A percentile compares a stretch with the other conserved stretches of the same genome.
Conservation (phyloP, 1,140 invertebrate species). For the Drosophila kepulauana region DNA sequence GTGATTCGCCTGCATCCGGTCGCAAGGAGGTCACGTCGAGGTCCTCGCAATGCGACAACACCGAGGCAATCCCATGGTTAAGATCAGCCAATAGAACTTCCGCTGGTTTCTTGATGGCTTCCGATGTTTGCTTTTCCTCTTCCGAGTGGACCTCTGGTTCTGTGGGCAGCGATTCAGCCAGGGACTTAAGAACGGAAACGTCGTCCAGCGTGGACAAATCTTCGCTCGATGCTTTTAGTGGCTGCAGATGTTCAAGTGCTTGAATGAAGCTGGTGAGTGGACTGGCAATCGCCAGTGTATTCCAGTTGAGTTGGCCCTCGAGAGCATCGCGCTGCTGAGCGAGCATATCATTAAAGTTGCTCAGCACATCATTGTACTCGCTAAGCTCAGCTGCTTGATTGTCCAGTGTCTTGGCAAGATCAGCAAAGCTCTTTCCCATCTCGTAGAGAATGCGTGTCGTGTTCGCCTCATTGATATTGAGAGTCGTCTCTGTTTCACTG, state of each 20-base stretch:
- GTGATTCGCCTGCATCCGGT: conserved; percentile 61
- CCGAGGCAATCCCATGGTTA: conserved; percentile 69
- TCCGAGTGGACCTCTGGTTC: conserved; percentile 38
- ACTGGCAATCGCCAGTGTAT: conserved; percentile 43
- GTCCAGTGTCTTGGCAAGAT: conserved; percentile 61
- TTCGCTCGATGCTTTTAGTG: conserved; percentile 49
- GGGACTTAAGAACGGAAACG: conserved; percentile 87
- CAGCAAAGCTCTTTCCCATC: conserved; percentile 66
- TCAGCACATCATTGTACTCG: conserved; percentile 52
- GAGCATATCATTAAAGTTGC: conserved; percentile 58
- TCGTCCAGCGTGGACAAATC: conserved; percentile 86
- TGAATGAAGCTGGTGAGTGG: conserved; percentile 61
- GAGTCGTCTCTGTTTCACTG: conserved; percentile 61
- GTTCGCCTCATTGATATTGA: conserved; percentile 61
- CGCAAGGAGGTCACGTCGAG: conserved; percentile 54
- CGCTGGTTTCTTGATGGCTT: conserved; percentile 29
- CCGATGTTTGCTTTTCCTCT: not conserved
- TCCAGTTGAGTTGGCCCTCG: conserved; percentile 48
- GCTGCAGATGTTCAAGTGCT: conserved; percentile 55
- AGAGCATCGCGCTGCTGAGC: conserved; percentile 48
- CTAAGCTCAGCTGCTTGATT: conserved; percentile 27
- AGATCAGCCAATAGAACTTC: conserved; percentile 60
- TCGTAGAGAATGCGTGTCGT: conserved; percentile 61
- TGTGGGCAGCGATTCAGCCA: conserved; percentile 83
- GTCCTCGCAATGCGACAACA: conserved; percentile 67